Conservation (phyloP, 30 jellyfish, hydroid and myxozoan species). For the Aurelia aurita complex sp. Pacific region DNA sequence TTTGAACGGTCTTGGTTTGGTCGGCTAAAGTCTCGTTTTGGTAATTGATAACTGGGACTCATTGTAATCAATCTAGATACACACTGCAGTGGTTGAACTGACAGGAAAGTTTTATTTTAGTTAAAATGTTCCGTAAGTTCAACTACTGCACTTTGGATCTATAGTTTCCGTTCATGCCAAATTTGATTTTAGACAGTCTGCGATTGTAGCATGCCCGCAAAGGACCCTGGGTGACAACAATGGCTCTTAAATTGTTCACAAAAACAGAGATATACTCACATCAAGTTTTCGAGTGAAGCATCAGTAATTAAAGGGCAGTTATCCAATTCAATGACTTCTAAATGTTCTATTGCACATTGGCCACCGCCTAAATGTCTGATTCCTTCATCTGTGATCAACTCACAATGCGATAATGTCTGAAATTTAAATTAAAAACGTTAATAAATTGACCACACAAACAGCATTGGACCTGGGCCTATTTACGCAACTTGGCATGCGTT, state of each 20-base stretch:
- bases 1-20: no score
- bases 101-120: no score
- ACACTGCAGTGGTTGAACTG: no score
- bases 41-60: no score
- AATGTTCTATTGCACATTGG: slow-evolving; percentile 94
- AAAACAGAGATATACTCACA: slow-evolving; percentile 42
- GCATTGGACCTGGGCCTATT: no score
- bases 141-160: no score
- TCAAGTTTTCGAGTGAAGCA: slow-evolving; percentile 82
- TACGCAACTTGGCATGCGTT: no score
- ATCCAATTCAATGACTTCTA: slow-evolving; percentile 90
- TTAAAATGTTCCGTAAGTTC: no score
- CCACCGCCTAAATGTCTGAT: slow-evolving; percentile 95
- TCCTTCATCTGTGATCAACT: slow-evolving; percentile 93
- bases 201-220: background rate
- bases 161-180: no score
- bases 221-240: background rate
- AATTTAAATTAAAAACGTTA: background rate
- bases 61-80: no score
- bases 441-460: no score
- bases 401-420: slow-evolving; percentile 95
- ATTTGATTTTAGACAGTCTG: background rate
- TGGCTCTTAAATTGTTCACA: background rate
- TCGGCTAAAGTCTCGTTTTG: no score
- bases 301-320: slow-evolving; percentile 92